phyloP scores from a whole-genome alignment of 35 echinoderm and acorn worm species.

The Heliocidaris tuberculata region DNA sequence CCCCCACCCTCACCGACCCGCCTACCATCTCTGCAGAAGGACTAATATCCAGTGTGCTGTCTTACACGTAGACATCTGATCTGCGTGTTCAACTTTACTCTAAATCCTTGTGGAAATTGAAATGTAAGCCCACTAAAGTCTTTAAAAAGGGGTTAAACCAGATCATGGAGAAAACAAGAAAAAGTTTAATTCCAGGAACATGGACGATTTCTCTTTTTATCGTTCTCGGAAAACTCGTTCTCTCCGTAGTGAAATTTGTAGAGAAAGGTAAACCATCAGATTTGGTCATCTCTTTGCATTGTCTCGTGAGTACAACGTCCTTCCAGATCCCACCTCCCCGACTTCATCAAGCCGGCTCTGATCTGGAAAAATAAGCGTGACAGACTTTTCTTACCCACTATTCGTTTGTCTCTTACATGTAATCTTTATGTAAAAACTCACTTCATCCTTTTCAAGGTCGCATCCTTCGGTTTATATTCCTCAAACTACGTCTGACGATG shows the following conservation, averaged over 20 bases:
- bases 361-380: conserved; percentile 32
- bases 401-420: neutral
- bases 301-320: neutral
- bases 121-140: conserved; percentile 31
- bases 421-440: neutral
- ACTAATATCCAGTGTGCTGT: neutral
- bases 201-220: neutral
- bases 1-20: neutral
- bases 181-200: conserved; percentile 1
- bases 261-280: no score
- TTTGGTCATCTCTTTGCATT: neutral
- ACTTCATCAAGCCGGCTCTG: neutral
- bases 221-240: neutral
- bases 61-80: neutral
- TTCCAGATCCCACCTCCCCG: neutral
- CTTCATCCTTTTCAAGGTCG: neutral
- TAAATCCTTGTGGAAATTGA: conserved; percentile 35
- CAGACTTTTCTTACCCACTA: neutral
- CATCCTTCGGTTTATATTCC: no score
- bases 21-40: neutral
- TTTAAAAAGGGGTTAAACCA: conserved; percentile 28
- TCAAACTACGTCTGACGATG: no score
- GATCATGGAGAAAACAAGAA: neutral
- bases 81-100: neutral
- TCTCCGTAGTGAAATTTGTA: neutral